Base-by-base conservation (phyloP, 2,888 invertebrate genomes). In the Euclidia mi region DNA sequence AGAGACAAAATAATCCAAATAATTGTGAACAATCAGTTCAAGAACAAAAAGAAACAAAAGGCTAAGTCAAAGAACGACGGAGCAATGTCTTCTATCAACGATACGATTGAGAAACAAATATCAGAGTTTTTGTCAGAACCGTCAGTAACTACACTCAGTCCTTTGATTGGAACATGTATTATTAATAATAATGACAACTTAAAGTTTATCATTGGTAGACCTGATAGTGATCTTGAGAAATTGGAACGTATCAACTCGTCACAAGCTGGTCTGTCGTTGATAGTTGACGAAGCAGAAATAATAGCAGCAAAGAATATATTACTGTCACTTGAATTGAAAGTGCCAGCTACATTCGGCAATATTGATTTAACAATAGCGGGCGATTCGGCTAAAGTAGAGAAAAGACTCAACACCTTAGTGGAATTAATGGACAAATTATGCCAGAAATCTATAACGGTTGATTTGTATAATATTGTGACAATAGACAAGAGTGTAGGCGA, bases 261-360 rank as follows among this genome's bases (percentile, higher is more conserved):
- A 9, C 12, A 12, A 12, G n/a, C n/a, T 2, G 6, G 7, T 25
- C 20, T 25, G 6, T 25, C 6, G 7, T 25, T 1, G 4, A 32
- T 7, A n/a, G 18, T 49, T 34, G 41, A 49, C 0, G 15, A 42
- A 28, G 49, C 49, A 4, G 14, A 9, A 12, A 10, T n/a, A 11
- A 25, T 41, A 1, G 49, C 49, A 7, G 42, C 42, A 9, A 34
- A 10, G 25, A 14, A 7, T 1, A 25, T 18, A 15, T 12, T 49
- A 4, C 11, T 10, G 9, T 10, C 6, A 1, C 3, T 15, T 3
- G 0, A 41, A 9, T 42, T 60, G 6, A 65, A 56, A 44, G 59
- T 71, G 0, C 71, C 68, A 0, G 6, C 32, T 29, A n/a, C 44
- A 1, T 71, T 71, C 12, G 71, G 71, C 6, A 71, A 71, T 11